Base-by-base conservation (phyloP, 2,888 invertebrate species). In the Chironomus tentans region DNA sequence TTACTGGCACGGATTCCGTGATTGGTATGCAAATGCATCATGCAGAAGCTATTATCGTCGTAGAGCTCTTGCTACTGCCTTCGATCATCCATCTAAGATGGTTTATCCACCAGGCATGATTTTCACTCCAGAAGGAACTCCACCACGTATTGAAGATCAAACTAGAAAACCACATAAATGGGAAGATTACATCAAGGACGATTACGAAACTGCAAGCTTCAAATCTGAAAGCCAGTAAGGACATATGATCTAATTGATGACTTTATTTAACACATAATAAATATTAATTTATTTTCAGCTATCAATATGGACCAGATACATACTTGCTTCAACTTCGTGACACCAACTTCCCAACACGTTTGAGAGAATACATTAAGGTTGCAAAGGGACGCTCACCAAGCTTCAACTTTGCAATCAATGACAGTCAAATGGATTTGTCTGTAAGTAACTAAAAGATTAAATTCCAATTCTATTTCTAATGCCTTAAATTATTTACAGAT, bases 291-390 rank as follows among this genome's bases (percentile, higher is more conserved):
- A 24, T n/a, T 80, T 81, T 71, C 80, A 95, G 95, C 81, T 97
- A 97, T 85, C 96, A 97, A 85, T 92, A 94, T 83, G 98, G 98
- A 0, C 97, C 97, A 0, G 98, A 98, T 82, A 97, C 98, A 1
- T 97, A 98, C 83, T 86, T 98, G 6, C 88, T 98, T 65, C 98
- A 98, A 82, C 87, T 97, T 18, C 89, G 96, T 74, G 98, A 98
- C 84, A 93, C 95, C 0, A 91, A 92, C 82, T 97, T 98, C 87
- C 97, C 98, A n/a, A 93, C 94, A 68, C 88, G 96, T 22, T 87
- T 97, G 78, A 90, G 96, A 77, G 93, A 95, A 83, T 96, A 96
- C 83, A 93, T 96, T 92, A 94, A 95, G 86, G 94, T 95, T n/a
- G 95, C 95, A 0, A 90, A 91, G 77, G 86, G 88, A 80, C 87